These are phyloP conservation scores for Nothoprocta pentlandii DNA, from an alignment of 2,113 vertebrate genomes.

Conservation along the genomic window DNA sequence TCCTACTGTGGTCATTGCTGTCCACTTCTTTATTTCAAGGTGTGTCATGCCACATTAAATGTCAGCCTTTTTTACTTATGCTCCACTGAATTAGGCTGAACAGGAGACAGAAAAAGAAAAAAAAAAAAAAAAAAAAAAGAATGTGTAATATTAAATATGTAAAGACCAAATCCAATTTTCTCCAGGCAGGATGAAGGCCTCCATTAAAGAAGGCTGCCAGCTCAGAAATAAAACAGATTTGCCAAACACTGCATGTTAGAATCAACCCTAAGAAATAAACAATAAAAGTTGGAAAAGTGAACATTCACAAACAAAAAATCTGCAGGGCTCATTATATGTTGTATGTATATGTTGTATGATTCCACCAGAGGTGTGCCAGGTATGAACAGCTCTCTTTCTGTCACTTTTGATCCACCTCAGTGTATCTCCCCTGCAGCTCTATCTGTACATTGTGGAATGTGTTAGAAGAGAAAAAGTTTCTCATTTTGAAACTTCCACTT, in stretches of 20 bases:
- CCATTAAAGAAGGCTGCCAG: neutral
- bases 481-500: neutral
- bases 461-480: slow-evolving; percentile 41
- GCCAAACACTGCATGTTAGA: slow-evolving; percentile 2
- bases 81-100: slow-evolving; percentile 38
- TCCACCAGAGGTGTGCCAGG: slow-evolving; percentile 37
- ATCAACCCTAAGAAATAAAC: slow-evolving; percentile 11
- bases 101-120: neutral
- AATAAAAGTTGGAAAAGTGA: slow-evolving; percentile 5
- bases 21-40: slow-evolving; percentile 42
- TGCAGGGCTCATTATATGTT: slow-evolving; percentile 16
- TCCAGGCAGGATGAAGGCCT: neutral
- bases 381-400: slow-evolving; percentile 61
- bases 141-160: slow-evolving; percentile 10
- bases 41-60: neutral
- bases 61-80: slow-evolving; percentile 48
- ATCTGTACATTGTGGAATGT: neutral
- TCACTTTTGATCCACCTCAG: slow-evolving; percentile 64
- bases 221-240: neutral
- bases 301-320: slow-evolving; percentile 10
- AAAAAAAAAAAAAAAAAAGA: neutral
- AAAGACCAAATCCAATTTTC: neutral
- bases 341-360: slow-evolving; percentile 36
- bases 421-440: slow-evolving; percentile 16
- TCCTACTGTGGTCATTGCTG: slow-evolving; percentile 31